phyloP scores from a whole-genome alignment of 1,140 invertebrate species.

The Pseudoatta argentina region DNA sequence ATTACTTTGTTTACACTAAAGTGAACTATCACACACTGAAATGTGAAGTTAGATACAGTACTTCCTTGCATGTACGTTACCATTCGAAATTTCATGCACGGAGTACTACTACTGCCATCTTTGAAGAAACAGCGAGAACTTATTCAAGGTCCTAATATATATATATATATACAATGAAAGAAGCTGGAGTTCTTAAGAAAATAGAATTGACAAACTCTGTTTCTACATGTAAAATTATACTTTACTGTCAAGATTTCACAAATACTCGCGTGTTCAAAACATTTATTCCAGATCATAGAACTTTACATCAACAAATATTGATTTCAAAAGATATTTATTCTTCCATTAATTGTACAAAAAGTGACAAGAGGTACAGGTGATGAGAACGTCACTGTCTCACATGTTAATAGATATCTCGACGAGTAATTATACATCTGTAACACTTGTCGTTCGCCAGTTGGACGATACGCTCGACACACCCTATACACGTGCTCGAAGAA shows the following conservation, averaged over 20 bases:
- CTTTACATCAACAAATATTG: neutral
- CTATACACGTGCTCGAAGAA: too few species aligned
- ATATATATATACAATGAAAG: too few species aligned
- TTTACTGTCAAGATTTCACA: neutral
- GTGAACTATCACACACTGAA: too few species aligned
- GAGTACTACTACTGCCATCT: too few species aligned
- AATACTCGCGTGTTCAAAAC: neutral
- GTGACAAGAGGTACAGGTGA: slow-evolving; percentile 11
- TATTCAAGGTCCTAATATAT: too few species aligned
- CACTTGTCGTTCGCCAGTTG: neutral
- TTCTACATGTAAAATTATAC: neutral
- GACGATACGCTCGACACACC: slow-evolving; percentile 9
- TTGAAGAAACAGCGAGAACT: too few species aligned
- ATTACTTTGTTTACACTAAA: too few species aligned
- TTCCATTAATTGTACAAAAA: slow-evolving; percentile 6
- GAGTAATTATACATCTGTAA: slow-evolving; percentile 57
- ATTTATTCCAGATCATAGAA: neutral
- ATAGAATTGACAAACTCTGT: neutral
- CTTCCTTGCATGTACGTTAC: too few species aligned
- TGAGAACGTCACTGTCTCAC: slow-evolving; percentile 48
- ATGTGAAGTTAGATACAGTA: too few species aligned
- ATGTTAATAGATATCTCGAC: slow-evolving; percentile 52
- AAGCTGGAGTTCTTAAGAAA: neutral
- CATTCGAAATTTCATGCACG: too few species aligned
- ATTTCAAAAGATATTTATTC: neutral